Base-by-base conservation (phyloP, 2,113 vertebrate genomes). In the Helogale parvula region DNA sequence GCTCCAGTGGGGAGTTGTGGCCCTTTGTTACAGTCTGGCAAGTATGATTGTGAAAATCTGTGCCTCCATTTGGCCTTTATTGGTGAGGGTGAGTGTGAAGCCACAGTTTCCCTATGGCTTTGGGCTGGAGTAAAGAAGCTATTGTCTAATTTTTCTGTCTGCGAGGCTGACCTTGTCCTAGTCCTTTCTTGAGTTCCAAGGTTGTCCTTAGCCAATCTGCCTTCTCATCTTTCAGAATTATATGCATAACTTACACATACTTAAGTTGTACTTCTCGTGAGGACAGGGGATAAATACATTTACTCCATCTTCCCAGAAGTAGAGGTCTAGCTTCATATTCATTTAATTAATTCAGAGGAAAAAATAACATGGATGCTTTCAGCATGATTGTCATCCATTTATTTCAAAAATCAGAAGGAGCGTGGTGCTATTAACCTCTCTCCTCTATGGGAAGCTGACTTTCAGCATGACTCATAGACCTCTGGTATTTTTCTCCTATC, bases 101-200 rank as follows among this genome's bases (percentile, higher is more conserved):
- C 1, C 8, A 79, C 35, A 80, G 29, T 19, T 93, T 94, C 47
- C 23, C 79, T 57, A 7, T 63, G 85, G 15, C 85, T 16, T 45
- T 66, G 94, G 19, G 23, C 65, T 95, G 41, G 47, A 91, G 38
- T 92, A 92, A 87, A 97, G 41, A 50, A 38, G 27, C 33, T 72
- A 66, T 35, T 82, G 47, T 90, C 10, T 93, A 12, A 60, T 3
- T 63, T 76, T 76, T 71, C 33, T 92, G 3, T 45, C 52, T 23
- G 1, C 27, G n/a, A 76, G 17, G 31, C 9, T 90, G n/a, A 71
- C 23, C 16, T 83, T 85, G 94, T 89, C 16, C 27, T 88, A 3
- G 31, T 54, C 19, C 50, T 87, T 91, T 92, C 65, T 88, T 88
- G 29, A 23, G 45, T 96, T 14, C 31, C 13, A 81, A 82, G 21